Evolutionary conservation across 2,888 invertebrate genomes (phyloP).

Genomic region (Brachynemurus nebulosus): DNA sequence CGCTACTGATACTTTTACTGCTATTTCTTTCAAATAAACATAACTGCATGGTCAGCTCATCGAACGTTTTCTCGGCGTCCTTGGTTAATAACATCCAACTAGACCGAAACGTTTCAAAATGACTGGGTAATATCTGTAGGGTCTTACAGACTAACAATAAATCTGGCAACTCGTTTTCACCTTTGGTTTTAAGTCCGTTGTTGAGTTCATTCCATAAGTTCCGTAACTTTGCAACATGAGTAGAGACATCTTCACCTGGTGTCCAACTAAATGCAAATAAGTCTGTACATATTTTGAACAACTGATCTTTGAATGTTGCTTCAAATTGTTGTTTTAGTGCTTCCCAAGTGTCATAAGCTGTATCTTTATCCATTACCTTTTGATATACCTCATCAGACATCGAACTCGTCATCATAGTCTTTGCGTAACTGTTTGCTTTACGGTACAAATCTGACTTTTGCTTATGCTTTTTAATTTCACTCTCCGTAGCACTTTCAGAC

Average conservation of each 20-base stretch:
- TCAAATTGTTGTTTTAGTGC: no score
- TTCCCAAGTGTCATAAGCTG: no score
- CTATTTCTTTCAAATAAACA: not conserved
- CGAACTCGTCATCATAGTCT: no score
- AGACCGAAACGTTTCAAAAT: not conserved
- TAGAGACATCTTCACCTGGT: not conserved
- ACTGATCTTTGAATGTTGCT: no score
- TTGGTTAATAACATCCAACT: not conserved
- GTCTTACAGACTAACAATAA: not conserved
- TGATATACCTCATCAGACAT: no score
- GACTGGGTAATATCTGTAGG: not conserved
- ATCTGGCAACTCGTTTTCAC: not conserved
- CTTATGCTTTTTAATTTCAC: no score
- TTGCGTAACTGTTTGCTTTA: no score
- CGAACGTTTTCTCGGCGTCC: not conserved
- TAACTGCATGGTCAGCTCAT: not conserved
- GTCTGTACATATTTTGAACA: not conserved
- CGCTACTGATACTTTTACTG: not conserved
- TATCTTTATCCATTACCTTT: no score
- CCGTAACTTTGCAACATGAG: not conserved
- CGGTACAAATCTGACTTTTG: no score
- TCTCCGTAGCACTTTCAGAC: no score
- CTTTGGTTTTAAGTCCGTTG: not conserved
- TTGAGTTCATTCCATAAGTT: not conserved
- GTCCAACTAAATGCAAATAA: not conserved